These are phyloP conservation scores for Scaptomyza polygonia DNA, from an alignment of 2,888 invertebrate species.

Conservation along the genomic window DNA sequence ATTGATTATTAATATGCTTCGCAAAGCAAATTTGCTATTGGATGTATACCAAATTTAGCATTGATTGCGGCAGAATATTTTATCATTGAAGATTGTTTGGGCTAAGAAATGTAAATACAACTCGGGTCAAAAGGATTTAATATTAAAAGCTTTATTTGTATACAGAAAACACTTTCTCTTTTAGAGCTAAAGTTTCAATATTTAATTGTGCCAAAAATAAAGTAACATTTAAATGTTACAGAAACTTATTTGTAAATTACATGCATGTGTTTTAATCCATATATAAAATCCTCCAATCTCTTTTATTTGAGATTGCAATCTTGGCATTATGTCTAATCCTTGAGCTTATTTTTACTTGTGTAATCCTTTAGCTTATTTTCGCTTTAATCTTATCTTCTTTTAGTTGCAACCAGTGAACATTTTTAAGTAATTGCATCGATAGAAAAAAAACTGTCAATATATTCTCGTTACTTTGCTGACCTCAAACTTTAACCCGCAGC, in stretches of 20 bases:
- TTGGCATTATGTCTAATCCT: background rate
- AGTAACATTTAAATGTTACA: too few relatives aligned
- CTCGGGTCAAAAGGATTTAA: too few relatives aligned
- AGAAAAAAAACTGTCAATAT: slow-evolving; percentile 5
- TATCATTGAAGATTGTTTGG: background rate
- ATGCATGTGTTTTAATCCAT: too few relatives aligned
- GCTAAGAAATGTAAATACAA: too few relatives aligned
- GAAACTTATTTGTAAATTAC: too few relatives aligned
- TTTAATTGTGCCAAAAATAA: too few relatives aligned
- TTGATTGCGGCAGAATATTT: background rate
- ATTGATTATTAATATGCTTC: slow-evolving; percentile 37
- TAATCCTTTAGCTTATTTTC: background rate
- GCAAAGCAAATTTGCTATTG: slow-evolving; percentile 5
- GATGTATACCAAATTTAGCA: background rate
- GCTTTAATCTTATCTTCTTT: background rate
- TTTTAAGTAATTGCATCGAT: slow-evolving; percentile 12
- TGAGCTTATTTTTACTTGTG: background rate
- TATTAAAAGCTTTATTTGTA: too few relatives aligned
- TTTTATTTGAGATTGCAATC: too few relatives aligned
- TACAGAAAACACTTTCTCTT: too few relatives aligned
- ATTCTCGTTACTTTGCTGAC: slow-evolving; percentile 11
- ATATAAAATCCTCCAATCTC: too few relatives aligned
- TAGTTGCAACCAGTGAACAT: background rate
- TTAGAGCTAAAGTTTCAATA: too few relatives aligned
- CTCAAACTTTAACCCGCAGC: slow-evolving; percentile 16